phyloP scores from a whole-genome alignment of 2,888 invertebrate genomes.

The Agrotis clavis region DNA sequence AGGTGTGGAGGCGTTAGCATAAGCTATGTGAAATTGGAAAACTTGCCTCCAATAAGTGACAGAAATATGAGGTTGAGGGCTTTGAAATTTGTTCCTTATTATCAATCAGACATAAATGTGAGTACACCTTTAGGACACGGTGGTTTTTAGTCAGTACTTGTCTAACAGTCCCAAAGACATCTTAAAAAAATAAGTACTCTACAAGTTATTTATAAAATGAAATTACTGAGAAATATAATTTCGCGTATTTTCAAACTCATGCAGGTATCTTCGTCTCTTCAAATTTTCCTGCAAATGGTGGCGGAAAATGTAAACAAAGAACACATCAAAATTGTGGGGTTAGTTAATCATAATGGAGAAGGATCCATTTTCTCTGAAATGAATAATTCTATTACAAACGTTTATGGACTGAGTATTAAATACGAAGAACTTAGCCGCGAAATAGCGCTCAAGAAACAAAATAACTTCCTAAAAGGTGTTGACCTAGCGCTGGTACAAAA shows the following conservation, averaged over 20 bases:
- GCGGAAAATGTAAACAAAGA: constrained; percentile 67
- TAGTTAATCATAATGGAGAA: constrained; percentile 37
- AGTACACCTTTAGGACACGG: constrained; percentile 30
- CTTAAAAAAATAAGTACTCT: too few species aligned
- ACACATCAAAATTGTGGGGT: constrained; percentile 58
- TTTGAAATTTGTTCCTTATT: constrained; percentile 58
- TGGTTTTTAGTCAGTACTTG: too few species aligned
- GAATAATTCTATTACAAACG: constrained; percentile 31
- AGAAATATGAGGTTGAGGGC: constrained; percentile 50
- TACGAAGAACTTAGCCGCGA: constrained; percentile 49
- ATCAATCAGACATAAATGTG: constrained; percentile 50
- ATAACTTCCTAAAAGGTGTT: constrained; percentile 28
- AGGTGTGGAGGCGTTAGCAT: constrained; percentile 73
- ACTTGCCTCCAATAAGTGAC: constrained; percentile 46
- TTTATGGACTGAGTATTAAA: constrained; percentile 48
- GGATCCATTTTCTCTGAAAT: constrained; percentile 52
- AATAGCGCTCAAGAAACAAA: constrained; percentile 11
- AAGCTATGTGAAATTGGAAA: constrained; percentile 60
- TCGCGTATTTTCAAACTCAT: neutral
- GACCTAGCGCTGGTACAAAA: constrained; percentile 65
- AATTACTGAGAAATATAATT: neutral
- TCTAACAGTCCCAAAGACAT: too few species aligned
- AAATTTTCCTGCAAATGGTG: constrained; percentile 67
- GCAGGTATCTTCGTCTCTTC: constrained; percentile 60
- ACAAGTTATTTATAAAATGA: neutral